Conservation (phyloP, 2,888 invertebrate genomes). For the Sarcophaga caerulescens region DNA sequence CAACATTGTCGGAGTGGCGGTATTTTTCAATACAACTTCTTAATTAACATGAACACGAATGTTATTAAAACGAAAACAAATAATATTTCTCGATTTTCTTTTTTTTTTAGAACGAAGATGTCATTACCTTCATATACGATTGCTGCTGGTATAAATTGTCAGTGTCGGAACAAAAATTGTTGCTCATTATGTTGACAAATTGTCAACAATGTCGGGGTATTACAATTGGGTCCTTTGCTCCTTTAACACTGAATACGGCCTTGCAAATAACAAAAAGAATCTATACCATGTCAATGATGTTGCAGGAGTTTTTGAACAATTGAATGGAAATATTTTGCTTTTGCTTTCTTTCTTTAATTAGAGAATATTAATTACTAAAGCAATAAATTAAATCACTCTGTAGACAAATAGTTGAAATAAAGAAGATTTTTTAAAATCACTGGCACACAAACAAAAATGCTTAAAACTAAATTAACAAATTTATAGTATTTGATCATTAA, state of each 20-base stretch:
- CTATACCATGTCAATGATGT: conserved; percentile 69
- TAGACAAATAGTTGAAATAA: too few relatives aligned
- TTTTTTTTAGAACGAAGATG: conserved; percentile 45
- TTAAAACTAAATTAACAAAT: too few relatives aligned
- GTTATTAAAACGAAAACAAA: background rate
- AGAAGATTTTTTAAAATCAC: too few relatives aligned
- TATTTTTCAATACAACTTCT: background rate
- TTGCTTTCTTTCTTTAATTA: too few relatives aligned
- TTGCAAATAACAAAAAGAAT: conserved; percentile 71
- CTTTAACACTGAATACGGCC: conserved; percentile 70
- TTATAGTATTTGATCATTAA: too few relatives aligned
- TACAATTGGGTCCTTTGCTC: conserved; percentile 70
- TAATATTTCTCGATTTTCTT: background rate
- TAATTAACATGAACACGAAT: background rate
- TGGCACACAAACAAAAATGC: too few relatives aligned
- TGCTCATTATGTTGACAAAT: conserved; percentile 71
- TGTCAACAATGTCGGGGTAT: conserved; percentile 67
- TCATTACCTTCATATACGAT: conserved; percentile 67
- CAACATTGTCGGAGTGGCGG: conserved; percentile 53
- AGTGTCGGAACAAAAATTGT: conserved; percentile 66
- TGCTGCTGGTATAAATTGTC: conserved; percentile 72
- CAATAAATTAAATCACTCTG: too few relatives aligned
- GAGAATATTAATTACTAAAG: too few relatives aligned
- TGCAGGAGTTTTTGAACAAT: conserved; percentile 54
- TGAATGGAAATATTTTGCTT: too few relatives aligned